Evolutionary conservation across 2,888 invertebrate species (phyloP), one percentile per base, ranked within the genome.

Genomic region (Cosmorhoe ocellata): DNA sequence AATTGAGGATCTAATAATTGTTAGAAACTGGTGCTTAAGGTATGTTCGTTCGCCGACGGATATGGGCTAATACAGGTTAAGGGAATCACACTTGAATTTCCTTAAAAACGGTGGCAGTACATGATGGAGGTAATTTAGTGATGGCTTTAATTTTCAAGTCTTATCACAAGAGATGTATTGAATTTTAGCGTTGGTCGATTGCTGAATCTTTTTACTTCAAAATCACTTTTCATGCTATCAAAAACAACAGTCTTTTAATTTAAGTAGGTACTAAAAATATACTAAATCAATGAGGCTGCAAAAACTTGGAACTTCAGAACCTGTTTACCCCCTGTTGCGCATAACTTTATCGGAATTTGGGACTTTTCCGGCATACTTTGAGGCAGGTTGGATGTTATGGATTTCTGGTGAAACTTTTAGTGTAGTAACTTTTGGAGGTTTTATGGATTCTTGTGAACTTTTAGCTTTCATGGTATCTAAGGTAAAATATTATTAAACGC

Each of bases 21-120:
- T 18, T 4, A 42, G 5, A 8, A 26, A 27, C 14, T 27, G 27
- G 26, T 42, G 42, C 26, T 33, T 2, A 18, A 6, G 30, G 27
- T 26, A 13, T 10, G 30, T 61, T 69, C 71, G 68, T 78, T 74
- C 60, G 66, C 53, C 43, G 59, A 42, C 80, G 82, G 83, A 81
- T 72, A 78, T 79, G 47, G 56, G 51, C 59, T 76, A 70, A 80
- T 72, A 66, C 57, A 59, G 47, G 55, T 45, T 54, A 52, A 27
- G 44, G 30, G 48, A 26, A 32, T 28, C 4, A 34, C 8, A 18
- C 22, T 41, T 11, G 5, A 6, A 0, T 32, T 28, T 10, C 9
- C 11, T 14, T n/a, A n/a, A n/a, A n/a, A n/a, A 27, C 22, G 1
- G 24, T 10, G 22, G 14, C 39, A 9, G 28, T 8, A 1, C 1